Evolutionary conservation across 1,140 invertebrate genomes (phyloP).

Genomic region (Euura lappo): DNA sequence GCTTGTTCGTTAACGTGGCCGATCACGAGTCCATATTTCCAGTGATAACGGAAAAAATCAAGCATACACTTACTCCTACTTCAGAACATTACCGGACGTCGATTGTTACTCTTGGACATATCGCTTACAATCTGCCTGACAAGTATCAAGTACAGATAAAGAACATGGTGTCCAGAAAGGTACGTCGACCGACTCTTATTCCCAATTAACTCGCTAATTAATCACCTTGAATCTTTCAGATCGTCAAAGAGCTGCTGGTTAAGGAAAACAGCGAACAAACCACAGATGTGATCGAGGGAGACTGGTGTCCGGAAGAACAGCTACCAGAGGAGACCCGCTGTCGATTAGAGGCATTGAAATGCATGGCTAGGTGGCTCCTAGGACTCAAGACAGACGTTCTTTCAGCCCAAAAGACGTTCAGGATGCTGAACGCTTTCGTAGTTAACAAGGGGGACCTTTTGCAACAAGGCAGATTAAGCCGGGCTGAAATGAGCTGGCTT

Average conservation of each 20-base stretch:
- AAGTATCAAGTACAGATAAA: conserved; percentile 90
- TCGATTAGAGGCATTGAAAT: conserved; percentile 94
- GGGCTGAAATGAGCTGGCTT: conserved; percentile 92
- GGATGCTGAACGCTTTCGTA: conserved; percentile 90
- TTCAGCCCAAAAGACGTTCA: conserved; percentile 92
- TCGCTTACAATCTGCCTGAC: conserved; percentile 90
- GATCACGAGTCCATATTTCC: conserved; percentile 82
- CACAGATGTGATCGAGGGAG: conserved; percentile 62
- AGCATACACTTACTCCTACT: conserved; percentile 76
- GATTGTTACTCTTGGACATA: conserved; percentile 92
- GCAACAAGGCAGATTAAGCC: conserved; percentile 76
- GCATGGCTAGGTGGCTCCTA: conserved; percentile 94
- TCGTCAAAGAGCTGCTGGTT: conserved; percentile 94
- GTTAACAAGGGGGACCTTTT: conserved; percentile 86
- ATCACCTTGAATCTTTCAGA: conserved; percentile 58
- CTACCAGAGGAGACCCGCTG: conserved; percentile 90
- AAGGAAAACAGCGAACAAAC: conserved; percentile 71
- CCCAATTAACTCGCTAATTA: background rate
- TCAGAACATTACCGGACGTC: conserved; percentile 89
- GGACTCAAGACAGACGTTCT: conserved; percentile 88
- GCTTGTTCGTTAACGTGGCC: conserved; percentile 86
- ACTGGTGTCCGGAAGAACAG: conserved; percentile 89
- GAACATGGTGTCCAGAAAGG: conserved; percentile 91
- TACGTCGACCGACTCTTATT: conserved; percentile 45
- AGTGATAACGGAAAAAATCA: conserved; percentile 85